Evolutionary conservation across 2,797 vertebrate species (phyloP).

Genomic region (Rhinella marina): DNA sequence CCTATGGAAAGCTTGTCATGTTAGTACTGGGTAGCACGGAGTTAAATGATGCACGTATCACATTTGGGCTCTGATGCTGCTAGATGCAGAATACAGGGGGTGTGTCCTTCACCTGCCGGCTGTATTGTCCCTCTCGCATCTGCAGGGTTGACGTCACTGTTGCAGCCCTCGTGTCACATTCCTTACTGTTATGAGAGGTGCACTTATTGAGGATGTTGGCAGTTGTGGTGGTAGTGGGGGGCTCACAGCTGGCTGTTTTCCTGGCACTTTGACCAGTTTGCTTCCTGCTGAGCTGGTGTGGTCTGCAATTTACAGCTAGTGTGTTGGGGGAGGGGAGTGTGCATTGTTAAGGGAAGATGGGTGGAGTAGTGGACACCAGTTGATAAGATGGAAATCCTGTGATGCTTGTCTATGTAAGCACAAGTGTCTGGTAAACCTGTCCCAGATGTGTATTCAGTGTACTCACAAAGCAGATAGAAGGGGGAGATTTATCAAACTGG

Average conservation of each 20-base stretch:
- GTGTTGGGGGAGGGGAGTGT: neutral
- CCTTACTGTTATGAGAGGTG: slow-evolving; percentile 6
- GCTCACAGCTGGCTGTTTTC: neutral
- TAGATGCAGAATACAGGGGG: neutral
- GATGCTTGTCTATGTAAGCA: neutral
- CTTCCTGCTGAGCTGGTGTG: neutral
- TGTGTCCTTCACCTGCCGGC: slow-evolving; percentile 17
- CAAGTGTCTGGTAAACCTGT: neutral
- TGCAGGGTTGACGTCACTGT: slow-evolving; percentile 26
- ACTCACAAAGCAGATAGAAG: too few relatives aligned
- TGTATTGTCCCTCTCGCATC: slow-evolving; percentile 15
- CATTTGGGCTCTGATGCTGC: neutral
- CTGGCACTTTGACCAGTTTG: slow-evolving; percentile 10
- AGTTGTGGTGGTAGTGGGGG: neutral
- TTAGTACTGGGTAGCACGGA: neutral
- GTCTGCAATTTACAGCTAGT: neutral
- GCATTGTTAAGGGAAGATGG: neutral
- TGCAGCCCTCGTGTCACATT: slow-evolving; percentile 21
- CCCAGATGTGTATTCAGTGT: neutral
- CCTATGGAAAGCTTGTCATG: neutral
- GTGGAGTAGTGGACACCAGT: neutral
- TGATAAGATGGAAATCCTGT: neutral
- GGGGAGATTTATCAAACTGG: too few relatives aligned
- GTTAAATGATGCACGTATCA: neutral
- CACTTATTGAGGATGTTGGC: slow-evolving; percentile 24